Base-by-base conservation (phyloP, 2,113 vertebrate species). In the Xenopus laevis region DNA sequence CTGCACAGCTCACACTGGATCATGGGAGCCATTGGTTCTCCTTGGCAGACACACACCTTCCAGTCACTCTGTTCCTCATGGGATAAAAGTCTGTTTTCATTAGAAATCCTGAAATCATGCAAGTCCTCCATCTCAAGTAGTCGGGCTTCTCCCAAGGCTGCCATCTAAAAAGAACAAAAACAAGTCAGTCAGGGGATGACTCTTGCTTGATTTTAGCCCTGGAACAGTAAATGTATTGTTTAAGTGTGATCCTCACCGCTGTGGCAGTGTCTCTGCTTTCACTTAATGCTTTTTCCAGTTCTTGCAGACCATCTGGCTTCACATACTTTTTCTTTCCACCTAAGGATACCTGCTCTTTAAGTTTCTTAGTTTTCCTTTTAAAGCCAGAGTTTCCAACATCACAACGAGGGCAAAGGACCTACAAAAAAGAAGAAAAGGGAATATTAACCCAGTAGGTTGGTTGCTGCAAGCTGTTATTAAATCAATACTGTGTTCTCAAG, bases 1-100 rank as follows among this genome's bases (percentile, higher is more conserved):
- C 94, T 85, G 89, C 97, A 99, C 70, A 99, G 93, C 79, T 98
- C 95, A 71, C 97, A 99, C 78, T 96, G 96, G 13, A 97, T 85
- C 96, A 99, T 97, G 0, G 96, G 93, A 1, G 93, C 92, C 3
- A 91, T 89, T 4, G 94, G 94, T 3, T 91, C 86, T 86, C 92
- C 92, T 87, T 95, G 95, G 82, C 97, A 98, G 50, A 98, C 79
- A 5, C 97, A 99, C 77, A 98, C 92, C 79, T 86, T 94, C 68
- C 94, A 82, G 65, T 96, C 92, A 13, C 76, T 53, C 4, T 91
- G 93, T 75, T 93, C 93, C 3, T 89, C 88, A 0, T 90, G 81
- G 0, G 91, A 89, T 61, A 95, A 85, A 79, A 90, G 89, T 82
- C 97, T 98, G n/a, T 84, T 89, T 74, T 97, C 94, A 0, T 99